phyloP scores from a whole-genome alignment of 1,140 invertebrate genomes.

The Trichonephila clavipes region DNA sequence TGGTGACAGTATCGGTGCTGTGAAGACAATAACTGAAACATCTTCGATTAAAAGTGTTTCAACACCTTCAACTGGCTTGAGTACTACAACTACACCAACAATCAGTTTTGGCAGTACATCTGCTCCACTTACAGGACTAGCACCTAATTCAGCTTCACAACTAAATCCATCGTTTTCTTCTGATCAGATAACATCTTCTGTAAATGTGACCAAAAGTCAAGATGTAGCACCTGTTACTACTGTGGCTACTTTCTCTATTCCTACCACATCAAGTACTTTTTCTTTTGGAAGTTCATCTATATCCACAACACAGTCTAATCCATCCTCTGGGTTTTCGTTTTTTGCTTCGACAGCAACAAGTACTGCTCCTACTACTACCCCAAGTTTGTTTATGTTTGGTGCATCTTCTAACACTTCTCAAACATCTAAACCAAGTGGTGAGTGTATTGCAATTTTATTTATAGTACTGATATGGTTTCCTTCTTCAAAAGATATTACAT shows the following conservation, averaged over 20 bases:
- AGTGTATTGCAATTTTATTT: slow-evolving; percentile 11
- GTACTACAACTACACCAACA: neutral
- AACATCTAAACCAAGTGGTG: slow-evolving; percentile 29
- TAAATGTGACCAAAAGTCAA: neutral
- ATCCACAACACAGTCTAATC: slow-evolving; percentile 20
- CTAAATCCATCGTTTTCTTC: neutral
- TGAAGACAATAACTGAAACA: neutral
- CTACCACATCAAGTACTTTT: slow-evolving; percentile 43
- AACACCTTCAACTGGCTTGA: neutral
- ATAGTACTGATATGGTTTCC: neutral
- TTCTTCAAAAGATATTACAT: too few relatives aligned
- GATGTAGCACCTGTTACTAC: neutral
- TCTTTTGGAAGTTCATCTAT: slow-evolving; percentile 20
- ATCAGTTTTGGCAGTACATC: slow-evolving; percentile 9
- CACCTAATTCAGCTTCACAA: neutral
- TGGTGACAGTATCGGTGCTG: neutral
- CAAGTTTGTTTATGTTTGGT: slow-evolving; percentile 40
- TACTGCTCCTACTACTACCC: neutral
- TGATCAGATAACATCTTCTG: neutral
- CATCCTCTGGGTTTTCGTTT: slow-evolving; percentile 37
- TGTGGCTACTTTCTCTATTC: neutral
- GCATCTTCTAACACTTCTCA: slow-evolving; percentile 14
- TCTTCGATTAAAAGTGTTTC: neutral
- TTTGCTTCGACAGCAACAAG: slow-evolving; percentile 34
- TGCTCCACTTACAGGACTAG: neutral